Evolutionary conservation across 2,797 vertebrate genomes (phyloP).

Genomic region (Acrossocheilus fasciatus): DNA sequence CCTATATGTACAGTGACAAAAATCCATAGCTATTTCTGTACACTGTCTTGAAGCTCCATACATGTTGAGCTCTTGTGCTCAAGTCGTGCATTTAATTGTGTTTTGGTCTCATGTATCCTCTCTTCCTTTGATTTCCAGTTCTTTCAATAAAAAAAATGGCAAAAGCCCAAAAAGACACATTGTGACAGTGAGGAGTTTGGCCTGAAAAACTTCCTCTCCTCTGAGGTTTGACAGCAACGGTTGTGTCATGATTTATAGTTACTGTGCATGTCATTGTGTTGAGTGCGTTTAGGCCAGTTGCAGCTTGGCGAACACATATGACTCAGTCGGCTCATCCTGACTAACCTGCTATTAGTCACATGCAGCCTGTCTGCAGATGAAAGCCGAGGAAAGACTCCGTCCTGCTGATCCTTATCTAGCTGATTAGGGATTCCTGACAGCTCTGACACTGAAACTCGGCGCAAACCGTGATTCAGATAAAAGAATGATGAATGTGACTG

Average conservation of each 20-base stretch:
- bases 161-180: not conserved
- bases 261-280: conserved; percentile 38
- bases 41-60: not conserved
- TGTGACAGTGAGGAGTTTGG: not conserved
- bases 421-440: conserved; percentile 75
- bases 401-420: conserved; percentile 73
- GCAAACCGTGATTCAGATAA: conserved; percentile 53
- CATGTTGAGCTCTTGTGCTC: not conserved
- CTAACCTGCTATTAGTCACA: conserved; percentile 77
- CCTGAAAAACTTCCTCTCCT: conserved; percentile 28
- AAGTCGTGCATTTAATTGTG: not conserved
- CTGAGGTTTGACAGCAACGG: conserved; percentile 21
- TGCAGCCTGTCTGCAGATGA: conserved; percentile 71
- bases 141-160: not conserved
- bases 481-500: conserved; percentile 56
- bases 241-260: conserved; percentile 57
- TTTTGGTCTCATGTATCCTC: not conserved
- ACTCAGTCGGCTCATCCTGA: conserved; percentile 73
- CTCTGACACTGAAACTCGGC: conserved; percentile 62
- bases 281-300: conserved; percentile 64
- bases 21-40: not conserved
- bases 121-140: not conserved
- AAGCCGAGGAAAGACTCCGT: conserved; percentile 64
- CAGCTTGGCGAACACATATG: conserved; percentile 66
- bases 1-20: not conserved